A percentile compares a stretch with the other conserved stretches of the same genome.
phyloP scores from a whole-genome alignment of 2,113 vertebrate genomes.

The Gracilinanus agilis region DNA sequence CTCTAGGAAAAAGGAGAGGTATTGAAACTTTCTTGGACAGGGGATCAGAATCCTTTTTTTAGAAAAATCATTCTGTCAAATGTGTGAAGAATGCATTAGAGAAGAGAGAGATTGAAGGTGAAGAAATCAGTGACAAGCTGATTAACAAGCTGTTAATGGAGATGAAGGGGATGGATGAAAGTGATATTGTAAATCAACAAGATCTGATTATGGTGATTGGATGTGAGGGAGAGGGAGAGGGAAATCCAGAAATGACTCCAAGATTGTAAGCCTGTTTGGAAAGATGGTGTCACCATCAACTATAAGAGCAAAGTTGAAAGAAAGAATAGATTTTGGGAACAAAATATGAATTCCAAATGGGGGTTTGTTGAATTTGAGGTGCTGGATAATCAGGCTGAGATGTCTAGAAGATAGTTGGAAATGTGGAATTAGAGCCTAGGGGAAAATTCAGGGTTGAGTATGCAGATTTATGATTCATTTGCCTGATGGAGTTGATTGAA shows the following conservation, averaged over 20 bases:
- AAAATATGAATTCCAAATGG: not conserved
- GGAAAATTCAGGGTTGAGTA: not conserved
- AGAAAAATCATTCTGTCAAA: not conserved
- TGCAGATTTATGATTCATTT: not conserved
- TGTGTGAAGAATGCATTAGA: not conserved
- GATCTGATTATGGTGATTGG: not conserved
- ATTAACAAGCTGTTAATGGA: not conserved
- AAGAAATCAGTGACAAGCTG: not conserved
- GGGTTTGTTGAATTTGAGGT: not conserved
- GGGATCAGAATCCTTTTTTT: not conserved
- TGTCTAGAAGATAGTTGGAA: not conserved
- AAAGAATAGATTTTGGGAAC: not conserved
- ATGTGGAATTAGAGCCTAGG: not conserved
- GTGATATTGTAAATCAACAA: not conserved
- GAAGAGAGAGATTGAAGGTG: not conserved
- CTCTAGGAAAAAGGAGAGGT: not conserved
- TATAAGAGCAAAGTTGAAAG: not conserved
- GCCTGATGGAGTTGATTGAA: not conserved
- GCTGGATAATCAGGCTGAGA: not conserved
- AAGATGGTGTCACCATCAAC: not conserved
- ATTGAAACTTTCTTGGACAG: not conserved
- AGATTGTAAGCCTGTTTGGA: not conserved
- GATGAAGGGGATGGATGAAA: not conserved
- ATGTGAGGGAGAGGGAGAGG: not conserved
- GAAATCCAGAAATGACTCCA: not conserved